Percentiles rank a stretch among this genome's conserved stretches.
Conservation (phyloP, 2,113 vertebrate genomes). For the Brachyhypopomus occidentalis region DNA sequence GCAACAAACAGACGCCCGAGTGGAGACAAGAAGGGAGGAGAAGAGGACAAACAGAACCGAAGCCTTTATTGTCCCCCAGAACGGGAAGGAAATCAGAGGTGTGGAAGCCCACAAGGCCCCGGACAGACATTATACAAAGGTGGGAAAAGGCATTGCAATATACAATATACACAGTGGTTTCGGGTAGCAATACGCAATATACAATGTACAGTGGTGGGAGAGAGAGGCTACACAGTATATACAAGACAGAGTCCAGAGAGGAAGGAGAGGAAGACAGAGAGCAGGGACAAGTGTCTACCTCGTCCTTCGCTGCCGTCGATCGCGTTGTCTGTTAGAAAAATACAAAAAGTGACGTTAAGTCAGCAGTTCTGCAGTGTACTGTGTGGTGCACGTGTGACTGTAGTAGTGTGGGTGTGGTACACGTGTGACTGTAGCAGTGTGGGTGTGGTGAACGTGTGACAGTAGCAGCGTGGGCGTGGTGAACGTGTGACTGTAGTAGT, state of each 20-base stretch:
- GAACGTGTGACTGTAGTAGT: no score
- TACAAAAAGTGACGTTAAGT: not conserved
- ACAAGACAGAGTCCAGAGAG: slow-evolving; percentile 76
- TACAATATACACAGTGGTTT: slow-evolving; percentile 80
- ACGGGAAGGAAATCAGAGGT: slow-evolving; percentile 66
- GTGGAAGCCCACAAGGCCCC: slow-evolving; percentile 73
- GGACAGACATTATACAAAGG: slow-evolving; percentile 79
- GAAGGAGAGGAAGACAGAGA: slow-evolving; percentile 71
- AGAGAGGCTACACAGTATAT: slow-evolving; percentile 69
- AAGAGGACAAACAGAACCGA: slow-evolving; percentile 78
- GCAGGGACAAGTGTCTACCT: slow-evolving; percentile 77
- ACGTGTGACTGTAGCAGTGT: no score
- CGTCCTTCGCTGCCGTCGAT: slow-evolving; percentile 50
- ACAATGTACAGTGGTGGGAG: slow-evolving; percentile 69
- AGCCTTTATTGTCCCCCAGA: slow-evolving; percentile 76
- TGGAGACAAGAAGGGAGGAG: slow-evolving; percentile 66
- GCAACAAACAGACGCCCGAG: slow-evolving; percentile 56
- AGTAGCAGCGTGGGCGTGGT: no score
- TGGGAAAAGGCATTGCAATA: slow-evolving; percentile 74
- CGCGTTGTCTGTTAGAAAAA: slow-evolving; percentile 19
- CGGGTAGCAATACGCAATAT: slow-evolving; percentile 77
- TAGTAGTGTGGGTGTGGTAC: no score
- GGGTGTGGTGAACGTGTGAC: no score
- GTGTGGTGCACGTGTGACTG: no score
- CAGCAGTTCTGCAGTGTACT: not conserved